These are phyloP conservation scores for Campoplex nolae DNA, from an alignment of 2,888 invertebrate species.

Conservation along the genomic window DNA sequence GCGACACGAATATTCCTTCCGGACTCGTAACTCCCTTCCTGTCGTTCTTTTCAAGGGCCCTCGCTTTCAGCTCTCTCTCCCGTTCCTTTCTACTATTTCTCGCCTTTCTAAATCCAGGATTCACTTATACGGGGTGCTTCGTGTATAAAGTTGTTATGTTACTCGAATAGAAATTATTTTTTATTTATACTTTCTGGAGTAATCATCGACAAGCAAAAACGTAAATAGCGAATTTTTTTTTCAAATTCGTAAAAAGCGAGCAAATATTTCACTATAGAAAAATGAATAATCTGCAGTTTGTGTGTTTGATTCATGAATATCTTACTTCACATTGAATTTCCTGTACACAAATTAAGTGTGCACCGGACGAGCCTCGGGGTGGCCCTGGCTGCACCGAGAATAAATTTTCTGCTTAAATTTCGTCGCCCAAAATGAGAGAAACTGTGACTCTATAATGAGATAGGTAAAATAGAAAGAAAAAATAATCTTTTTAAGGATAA, in stretches of 20 bases:
- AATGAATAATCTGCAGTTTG: background rate
- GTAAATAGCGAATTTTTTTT: background rate
- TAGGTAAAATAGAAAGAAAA: slow-evolving; percentile 47
- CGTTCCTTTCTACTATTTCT: background rate
- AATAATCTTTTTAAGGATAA: slow-evolving; percentile 33
- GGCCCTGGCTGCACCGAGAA: slow-evolving; percentile 47
- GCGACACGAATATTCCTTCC: slow-evolving; percentile 78
- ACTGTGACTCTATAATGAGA: slow-evolving; percentile 34
- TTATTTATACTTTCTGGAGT: background rate
- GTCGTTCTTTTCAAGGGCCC: slow-evolving; percentile 66
- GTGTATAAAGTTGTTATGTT: background rate
- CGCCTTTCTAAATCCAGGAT: background rate
- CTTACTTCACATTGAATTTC: background rate
- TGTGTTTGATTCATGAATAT: background rate
- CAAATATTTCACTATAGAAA: background rate
- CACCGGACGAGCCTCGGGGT: slow-evolving; percentile 58
- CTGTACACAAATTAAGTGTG: background rate
- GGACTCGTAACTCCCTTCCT: slow-evolving; percentile 77
- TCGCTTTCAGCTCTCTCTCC: slow-evolving; percentile 13
- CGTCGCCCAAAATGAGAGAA: slow-evolving; percentile 35
- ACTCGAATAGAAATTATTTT: background rate
- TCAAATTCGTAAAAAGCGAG: background rate
- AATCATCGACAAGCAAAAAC: background rate
- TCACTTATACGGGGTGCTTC: slow-evolving; percentile 11
- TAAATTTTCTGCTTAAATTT: slow-evolving; percentile 46